Percentiles rank a stretch among this genome's conserved stretches.
phyloP scores from a whole-genome alignment of 2,113 vertebrate genomes.

The Taurulus bubalis region DNA sequence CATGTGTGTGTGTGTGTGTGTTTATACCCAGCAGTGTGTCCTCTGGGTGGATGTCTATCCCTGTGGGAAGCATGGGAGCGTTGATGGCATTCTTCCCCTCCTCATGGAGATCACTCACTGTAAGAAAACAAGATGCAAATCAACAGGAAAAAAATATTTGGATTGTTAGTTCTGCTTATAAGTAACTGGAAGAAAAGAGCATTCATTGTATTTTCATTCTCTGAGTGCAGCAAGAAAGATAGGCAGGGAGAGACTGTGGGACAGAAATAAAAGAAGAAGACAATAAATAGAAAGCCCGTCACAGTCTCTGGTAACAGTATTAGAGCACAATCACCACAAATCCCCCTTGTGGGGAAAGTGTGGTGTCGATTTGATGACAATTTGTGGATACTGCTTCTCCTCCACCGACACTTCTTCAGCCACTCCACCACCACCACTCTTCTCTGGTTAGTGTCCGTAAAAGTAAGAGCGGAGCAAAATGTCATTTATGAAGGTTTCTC shows the following conservation, averaged over 20 bases:
- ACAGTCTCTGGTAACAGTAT: neutral
- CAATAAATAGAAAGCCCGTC: neutral
- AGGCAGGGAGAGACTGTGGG: neutral
- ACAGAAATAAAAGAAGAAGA: neutral
- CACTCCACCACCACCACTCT: neutral
- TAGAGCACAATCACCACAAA: neutral
- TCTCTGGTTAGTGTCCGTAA: neutral
- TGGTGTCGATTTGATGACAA: neutral
- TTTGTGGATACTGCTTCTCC: neutral
- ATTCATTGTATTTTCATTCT: neutral
- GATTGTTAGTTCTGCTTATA: neutral
- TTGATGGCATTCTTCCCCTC: constrained; percentile 97
- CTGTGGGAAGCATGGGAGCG: constrained; percentile 86
- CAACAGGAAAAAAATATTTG: neutral
- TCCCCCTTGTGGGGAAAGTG: neutral
- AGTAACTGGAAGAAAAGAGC: neutral
- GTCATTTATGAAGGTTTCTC: neutral
- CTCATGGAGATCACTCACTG: constrained; percentile 96
- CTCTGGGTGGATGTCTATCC: constrained; percentile 89
- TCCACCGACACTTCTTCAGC: neutral
- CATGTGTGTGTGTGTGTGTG: neutral
- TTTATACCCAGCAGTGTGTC: constrained; percentile 90
- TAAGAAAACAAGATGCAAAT: constrained; percentile 34
- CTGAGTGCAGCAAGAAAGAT: neutral
- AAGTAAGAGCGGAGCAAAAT: neutral